Base-by-base conservation (phyloP, 1,140 invertebrate genomes). In the Drosophila sechellia region DNA sequence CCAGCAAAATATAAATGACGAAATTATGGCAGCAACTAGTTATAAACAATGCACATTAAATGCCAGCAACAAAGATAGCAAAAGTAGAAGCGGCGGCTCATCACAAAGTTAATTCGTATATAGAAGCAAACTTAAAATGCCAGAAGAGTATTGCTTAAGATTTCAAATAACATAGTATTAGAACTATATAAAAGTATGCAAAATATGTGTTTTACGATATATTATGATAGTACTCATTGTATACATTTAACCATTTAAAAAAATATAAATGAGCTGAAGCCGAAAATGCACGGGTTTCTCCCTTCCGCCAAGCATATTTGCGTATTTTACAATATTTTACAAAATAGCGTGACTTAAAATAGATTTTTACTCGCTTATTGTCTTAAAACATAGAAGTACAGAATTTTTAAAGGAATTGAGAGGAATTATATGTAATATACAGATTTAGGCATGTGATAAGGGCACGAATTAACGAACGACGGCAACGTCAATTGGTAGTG, bases 21-120 rank as follows among this genome's bases (percentile, higher is more conserved):
- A 87, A 87, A 87, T 87, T 83, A 83, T 60, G 65, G 61, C 75
- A 61, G 37, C 59, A 73, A 73, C 77, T 78, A 81, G 69, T 59
- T 73, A 71, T 75, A 75, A 86, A 81, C 81, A 81, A 86, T 86
- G 83, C 75, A 75, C 74, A 85, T 72, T 80, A 81, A 86, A 75
- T 54, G 77, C 75, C 71, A 79, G 39, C 59, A 60, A 37, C 75
- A 55, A 49, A 58, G 52, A 27, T 61, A 72, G 56, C 72, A 57
- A 25, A 46, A 27, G 22, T 48, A 53, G 42, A 17, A 39, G 37
- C 42, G 31, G 39, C 59, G 37, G 15, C 17, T 49, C 52, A 13
- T 10, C 15, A 61, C 12, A 45, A 22, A 46, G 22, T 49, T 13
- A 35, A 39, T 65, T 65, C 42, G 34, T 13, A 31, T 65, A 17